These are phyloP conservation scores for Corythornis vintsioides DNA, from an alignment of 2,113 vertebrate genomes.

Conservation along the genomic window DNA sequence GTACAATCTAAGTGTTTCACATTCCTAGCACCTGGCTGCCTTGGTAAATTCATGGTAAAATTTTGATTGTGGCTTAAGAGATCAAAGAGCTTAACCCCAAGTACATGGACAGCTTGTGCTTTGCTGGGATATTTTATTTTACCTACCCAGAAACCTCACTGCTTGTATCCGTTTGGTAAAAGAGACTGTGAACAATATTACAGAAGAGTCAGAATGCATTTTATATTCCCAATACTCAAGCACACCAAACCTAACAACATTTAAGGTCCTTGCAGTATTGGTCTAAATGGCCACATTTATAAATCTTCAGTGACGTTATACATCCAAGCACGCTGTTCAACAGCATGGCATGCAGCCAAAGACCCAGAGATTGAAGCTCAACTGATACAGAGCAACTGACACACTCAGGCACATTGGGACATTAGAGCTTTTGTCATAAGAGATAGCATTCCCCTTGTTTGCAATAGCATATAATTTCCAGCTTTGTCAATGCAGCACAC, in stretches of 20 bases:
- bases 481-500: background rate
- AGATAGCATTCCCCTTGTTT: background rate
- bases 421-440: background rate
- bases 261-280: background rate
- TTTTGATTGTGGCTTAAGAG: background rate
- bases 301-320: background rate
- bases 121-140: background rate
- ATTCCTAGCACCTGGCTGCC: background rate
- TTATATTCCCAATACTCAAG: background rate
- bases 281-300: background rate
- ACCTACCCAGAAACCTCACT: background rate
- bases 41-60: background rate
- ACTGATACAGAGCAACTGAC: background rate
- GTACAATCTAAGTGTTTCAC: constrained; percentile 7
- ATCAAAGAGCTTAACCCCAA: background rate
- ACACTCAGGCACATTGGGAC: background rate
- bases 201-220: background rate
- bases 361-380: background rate
- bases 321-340: background rate
- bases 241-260: background rate
- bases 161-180: background rate
- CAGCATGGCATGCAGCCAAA: background rate
- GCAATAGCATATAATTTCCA: background rate
- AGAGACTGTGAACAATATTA: background rate
- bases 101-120: background rate